phyloP scores from a whole-genome alignment of 2,113 vertebrate species.

The Speoplatyrhinus poulsoni region DNA sequence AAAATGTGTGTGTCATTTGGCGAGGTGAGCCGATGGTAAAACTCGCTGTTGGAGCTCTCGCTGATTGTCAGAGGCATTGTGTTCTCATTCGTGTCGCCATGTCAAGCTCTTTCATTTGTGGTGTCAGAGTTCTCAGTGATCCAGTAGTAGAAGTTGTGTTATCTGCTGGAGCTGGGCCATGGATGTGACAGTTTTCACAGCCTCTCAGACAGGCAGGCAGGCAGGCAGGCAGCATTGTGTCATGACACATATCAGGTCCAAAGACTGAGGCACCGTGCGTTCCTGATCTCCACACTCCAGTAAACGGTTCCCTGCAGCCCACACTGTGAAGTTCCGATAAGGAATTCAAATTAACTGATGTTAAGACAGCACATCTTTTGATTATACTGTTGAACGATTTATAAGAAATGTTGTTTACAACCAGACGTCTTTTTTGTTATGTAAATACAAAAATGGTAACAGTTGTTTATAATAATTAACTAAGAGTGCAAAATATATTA shows the following conservation, averaged over 20 bases:
- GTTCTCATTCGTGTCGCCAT: slow-evolving; percentile 41
- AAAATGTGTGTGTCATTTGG: slow-evolving; percentile 22
- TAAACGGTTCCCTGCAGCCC: background rate
- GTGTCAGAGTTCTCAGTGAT: slow-evolving; percentile 40
- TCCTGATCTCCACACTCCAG: background rate
- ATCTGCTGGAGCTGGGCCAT: slow-evolving; percentile 41
- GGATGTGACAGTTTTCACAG: slow-evolving; percentile 54
- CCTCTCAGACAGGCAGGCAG: slow-evolving; percentile 33
- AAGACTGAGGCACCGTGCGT: slow-evolving; percentile 10
- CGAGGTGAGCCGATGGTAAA: background rate
- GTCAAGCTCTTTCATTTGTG: slow-evolving; percentile 49
- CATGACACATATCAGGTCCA: slow-evolving; percentile 25
- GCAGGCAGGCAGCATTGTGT: slow-evolving; percentile 17
- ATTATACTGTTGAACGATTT: no score
- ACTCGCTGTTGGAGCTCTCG: slow-evolving; percentile 32
- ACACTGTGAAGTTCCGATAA: background rate
- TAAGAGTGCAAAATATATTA: no score
- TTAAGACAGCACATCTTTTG: background rate
- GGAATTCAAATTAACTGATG: background rate
- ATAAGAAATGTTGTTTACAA: no score
- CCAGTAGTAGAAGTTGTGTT: slow-evolving; percentile 47
- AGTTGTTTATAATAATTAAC: no score
- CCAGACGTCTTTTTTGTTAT: no score
- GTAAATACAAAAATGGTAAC: no score
- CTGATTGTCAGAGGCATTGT: slow-evolving; percentile 47